A percentile compares a stretch with the other conserved stretches of the same genome.
phyloP scores from a whole-genome alignment of 2,113 vertebrate species.

The Bos taurus region ARS-UCD2.0 NC_037354.1:33789001-33789500 shows the following conservation, averaged over 20 bases:
- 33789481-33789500: background rate
- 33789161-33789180: background rate
- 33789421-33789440: background rate
- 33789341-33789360: background rate
- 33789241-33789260: slow-evolving; percentile 1
- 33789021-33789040: background rate
- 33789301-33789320: background rate
- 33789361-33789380: background rate
- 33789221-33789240: slow-evolving; percentile 18
- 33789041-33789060: background rate
- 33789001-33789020: background rate
- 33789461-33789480: background rate
- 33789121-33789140: background rate
- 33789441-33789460: background rate
- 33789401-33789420: background rate
- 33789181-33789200: background rate
- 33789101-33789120: background rate
- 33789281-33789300: slow-evolving; percentile 51
- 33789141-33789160: background rate
- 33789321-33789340: background rate
- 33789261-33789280: slow-evolving; percentile 21
- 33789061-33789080: background rate
- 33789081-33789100: background rate
- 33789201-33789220: background rate
- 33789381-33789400: background rate